Evolutionary conservation across 2,797 vertebrate genomes (phyloP), one percentile per base, ranked within the genome.

Genomic region (Oophaga sylvatica): DNA sequence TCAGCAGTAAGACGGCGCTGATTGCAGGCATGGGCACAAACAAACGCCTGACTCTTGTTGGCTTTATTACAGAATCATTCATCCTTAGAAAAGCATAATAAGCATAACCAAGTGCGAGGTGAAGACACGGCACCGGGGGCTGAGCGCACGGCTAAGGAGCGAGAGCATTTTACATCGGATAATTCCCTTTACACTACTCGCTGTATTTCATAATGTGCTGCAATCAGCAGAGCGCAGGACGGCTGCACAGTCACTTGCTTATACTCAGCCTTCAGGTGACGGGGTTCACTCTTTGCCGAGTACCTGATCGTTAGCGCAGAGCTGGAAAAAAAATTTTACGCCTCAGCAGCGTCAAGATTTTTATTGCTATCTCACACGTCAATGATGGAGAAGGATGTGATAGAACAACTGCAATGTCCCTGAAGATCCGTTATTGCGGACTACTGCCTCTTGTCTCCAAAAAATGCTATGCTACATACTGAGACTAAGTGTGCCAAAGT

Each of bases 151-250:
- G 62, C n/a, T 68, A 20, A 17, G 57, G 11, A 22, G 45, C 57
- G 35, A 68, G 31, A 59, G 26, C 41, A 35, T 57, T 62, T 53
- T 53, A 56, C 68, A 67, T 67, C 1, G 22, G n/a, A 41, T 20
- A 57, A 80, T 35, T 60, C 65, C 84, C 77, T 20, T 35, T 26
- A 17, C 35, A 59, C 75, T 19, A 10, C 31, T 29, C 22, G 5
- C 48, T 20, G 45, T 17, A 31, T 78, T 17, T 68, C 48, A 57
- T 57, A 68, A 77, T 63, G 57, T 57, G 75, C 63, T 35, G 63
- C 62, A 59, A 68, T 86, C 84, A 86, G 84, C 84, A 86, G 84
- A 78, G 76, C 76, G 13, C n/a, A 59, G 76, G 76, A 68, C 16
- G 26, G 20, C 41, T 26, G 35, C 15, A 45, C 41, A 31, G 73